Evolutionary conservation across 2,113 vertebrate species (phyloP).

Genomic region (Malurus elegans): DNA sequence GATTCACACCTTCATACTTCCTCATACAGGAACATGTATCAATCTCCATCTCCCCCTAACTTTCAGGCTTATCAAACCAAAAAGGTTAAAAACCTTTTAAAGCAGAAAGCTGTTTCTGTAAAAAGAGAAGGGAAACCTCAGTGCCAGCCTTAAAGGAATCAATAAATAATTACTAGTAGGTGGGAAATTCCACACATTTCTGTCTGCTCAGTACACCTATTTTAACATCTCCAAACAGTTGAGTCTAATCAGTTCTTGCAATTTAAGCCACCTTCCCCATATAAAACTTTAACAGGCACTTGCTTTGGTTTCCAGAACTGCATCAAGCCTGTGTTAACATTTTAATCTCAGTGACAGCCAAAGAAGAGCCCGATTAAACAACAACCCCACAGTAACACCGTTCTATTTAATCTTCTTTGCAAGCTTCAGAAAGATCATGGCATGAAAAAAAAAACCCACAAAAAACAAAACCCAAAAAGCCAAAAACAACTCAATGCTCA

Average conservation of each 20-base stretch:
- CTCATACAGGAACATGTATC: background rate
- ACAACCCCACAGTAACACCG: background rate
- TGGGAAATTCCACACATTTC: slow-evolving; percentile 50
- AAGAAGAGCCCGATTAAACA: slow-evolving; percentile 51
- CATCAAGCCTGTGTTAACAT: background rate
- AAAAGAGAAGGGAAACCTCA: slow-evolving; percentile 23
- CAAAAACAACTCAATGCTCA: background rate
- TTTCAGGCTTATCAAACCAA: background rate
- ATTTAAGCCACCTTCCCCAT: background rate
- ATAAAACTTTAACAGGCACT: slow-evolving; percentile 6
- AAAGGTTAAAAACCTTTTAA: background rate
- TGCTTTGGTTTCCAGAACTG: slow-evolving; percentile 3
- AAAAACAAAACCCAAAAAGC: background rate
- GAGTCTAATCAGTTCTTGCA: background rate
- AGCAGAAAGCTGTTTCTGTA: slow-evolving; percentile 15
- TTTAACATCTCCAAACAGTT: background rate
- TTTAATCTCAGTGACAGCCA: slow-evolving; percentile 9
- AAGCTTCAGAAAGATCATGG: background rate
- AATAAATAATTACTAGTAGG: slow-evolving; percentile 22
- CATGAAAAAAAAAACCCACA: background rate
- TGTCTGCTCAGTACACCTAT: background rate
- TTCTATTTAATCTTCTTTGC: slow-evolving; percentile 42
- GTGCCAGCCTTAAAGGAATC: slow-evolving; percentile 3
- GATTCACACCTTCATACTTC: background rate
- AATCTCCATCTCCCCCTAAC: background rate